Conservation (phyloP, 2,113 vertebrate species). For the Pedetes capensis region DNA sequence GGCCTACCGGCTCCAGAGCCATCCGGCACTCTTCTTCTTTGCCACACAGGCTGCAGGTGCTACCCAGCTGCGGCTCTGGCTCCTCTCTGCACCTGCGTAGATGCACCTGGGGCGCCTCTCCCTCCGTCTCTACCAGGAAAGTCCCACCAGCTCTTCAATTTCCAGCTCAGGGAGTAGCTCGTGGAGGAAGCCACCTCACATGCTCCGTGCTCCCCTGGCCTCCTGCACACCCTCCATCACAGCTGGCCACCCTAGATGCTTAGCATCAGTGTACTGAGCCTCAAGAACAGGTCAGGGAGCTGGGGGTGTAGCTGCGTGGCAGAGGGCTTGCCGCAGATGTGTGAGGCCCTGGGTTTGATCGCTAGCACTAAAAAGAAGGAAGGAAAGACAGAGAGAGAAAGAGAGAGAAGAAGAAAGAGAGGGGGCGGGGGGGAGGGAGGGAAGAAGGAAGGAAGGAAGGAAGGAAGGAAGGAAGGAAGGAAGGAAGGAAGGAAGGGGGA, state of each 20-base stretch:
- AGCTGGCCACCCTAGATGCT: not conserved
- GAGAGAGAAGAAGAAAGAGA: too few relatives aligned
- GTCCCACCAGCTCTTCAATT: not conserved
- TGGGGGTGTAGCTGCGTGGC: too few relatives aligned
- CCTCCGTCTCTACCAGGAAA: not conserved
- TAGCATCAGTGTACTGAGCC: not conserved
- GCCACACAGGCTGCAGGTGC: not conserved
- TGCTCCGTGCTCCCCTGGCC: not conserved
- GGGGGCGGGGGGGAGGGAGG: too few relatives aligned
- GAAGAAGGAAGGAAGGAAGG: too few relatives aligned
- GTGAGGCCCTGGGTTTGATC: too few relatives aligned
- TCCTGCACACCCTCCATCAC: not conserved
- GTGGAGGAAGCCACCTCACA: not conserved
- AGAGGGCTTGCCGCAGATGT: too few relatives aligned
- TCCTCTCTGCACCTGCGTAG: not conserved
- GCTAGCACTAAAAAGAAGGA: too few relatives aligned
- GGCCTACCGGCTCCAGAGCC: not conserved
- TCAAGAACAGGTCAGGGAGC: not conserved
- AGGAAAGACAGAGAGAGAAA: too few relatives aligned
- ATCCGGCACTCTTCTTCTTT: not conserved
- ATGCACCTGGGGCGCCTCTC: not conserved
- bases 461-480: too few relatives aligned
- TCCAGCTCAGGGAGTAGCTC: not conserved
- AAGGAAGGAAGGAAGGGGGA: too few relatives aligned
- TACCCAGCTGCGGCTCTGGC: too few relatives aligned